Base-by-base conservation (phyloP, 64 coral and sea anemone species). In the Actinia equina region DNA sequence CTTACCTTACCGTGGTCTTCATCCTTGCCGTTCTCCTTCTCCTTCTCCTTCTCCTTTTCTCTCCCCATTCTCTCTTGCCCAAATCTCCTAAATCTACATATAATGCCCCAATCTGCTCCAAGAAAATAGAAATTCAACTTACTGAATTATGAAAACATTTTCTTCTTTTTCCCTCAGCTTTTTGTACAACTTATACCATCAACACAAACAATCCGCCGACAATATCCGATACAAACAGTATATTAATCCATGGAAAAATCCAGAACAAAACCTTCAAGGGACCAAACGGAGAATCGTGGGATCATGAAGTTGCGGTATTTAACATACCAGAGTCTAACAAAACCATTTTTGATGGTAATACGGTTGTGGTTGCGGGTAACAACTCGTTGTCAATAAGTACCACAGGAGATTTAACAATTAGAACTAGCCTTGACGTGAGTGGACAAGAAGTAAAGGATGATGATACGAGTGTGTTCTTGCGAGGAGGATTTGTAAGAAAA, bases 401-500 rank as follows among this genome's bases (percentile, higher is more conserved):
- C 12, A 87, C 65, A 43, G 52, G 85, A 16, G 18, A 90, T 30
- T 89, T 96, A 43, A 91, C 77, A 0, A 77, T 96, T 17, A 84
- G 55, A 7, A 88, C 94, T 12, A 44, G 15, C 13, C 60, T 96
- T n/a, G 87, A 96, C 46, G 44, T 96, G 67, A 93, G 94, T 23
- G 94, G 94, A 26, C 18, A 46, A 59, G 79, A 77, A 69, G 82
- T 88, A 17, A 26, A 42, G 10, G 23, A 25, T 3, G 43, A 42
- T 41, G 65, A 27, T 15, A 82, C 90, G 20, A 84, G 52, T 52
- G 44, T 90, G 59, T 96, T 88, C 64, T 64, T 79, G 59, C 55
- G 90, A 14, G 94, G 94, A 45, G 94, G 94, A 78, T 96, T 96
- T 86, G 76, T 96, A 9, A 87, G 94, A 7, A 78, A 61, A 15